Evolutionary conservation across 2,888 invertebrate species (phyloP), one percentile per base, ranked within the genome.

Genomic region (Lithophane ornitopus): DNA sequence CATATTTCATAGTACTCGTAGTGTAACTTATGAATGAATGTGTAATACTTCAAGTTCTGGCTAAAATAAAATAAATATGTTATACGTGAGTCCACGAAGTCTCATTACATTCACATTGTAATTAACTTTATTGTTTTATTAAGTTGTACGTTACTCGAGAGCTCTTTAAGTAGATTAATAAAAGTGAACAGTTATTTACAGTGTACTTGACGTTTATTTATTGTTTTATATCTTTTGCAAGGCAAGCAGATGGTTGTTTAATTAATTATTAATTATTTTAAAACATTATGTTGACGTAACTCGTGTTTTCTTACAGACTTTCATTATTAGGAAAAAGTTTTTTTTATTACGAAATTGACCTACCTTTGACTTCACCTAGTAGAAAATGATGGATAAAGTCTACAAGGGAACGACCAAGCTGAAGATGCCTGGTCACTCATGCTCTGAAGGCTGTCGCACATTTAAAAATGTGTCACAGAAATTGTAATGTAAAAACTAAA

Each of bases 51-150:
- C 12, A 54, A 54, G n/a, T 9, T n/a, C 11, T 54, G 11, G n/a
- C 12, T n/a, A n/a, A 54, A 54, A 54, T n/a, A n/a, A 54, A n/a
- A 11, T 9, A 54, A n/a, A 54, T 12, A 54, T 12, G 4, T n/a
- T 54, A 12, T n/a, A 54, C n/a, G 12, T 54, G 12, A 54, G 11
- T 54, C n/a, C 54, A n/a, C 9, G 54, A 54, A 54, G n/a, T 56
- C 52, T 78, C 56, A 78, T 71, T 65, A 72, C n/a, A 11, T 58
- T 59, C 22, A 8, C 34, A 69, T 34, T 62, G 59, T 68, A 74
- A 74, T 74, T 41, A 74, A 70, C 11, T 65, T 78, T 44, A 79
- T 54, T 34, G 66, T 58, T 63, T 52, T 26, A 78, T 65, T 58
- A 58, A 49, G 44, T 44, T 11, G 26, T 72, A 14, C 2, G 41